Evolutionary conservation across 2,113 vertebrate species (phyloP).

Genomic region (Mustelus asterias): DNA sequence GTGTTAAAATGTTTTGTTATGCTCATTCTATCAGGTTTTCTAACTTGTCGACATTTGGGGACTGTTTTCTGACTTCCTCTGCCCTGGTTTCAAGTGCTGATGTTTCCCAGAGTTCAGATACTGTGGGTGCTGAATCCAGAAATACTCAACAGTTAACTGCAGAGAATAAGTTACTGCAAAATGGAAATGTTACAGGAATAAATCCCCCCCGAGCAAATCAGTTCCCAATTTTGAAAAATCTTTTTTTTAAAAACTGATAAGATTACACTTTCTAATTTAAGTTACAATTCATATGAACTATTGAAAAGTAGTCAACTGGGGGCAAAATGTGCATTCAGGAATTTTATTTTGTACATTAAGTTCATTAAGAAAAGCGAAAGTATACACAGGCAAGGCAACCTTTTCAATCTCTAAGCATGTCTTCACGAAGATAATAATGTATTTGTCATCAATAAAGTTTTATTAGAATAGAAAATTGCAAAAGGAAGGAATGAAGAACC

Average conservation of each 20-base stretch:
- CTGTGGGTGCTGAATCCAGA: not conserved
- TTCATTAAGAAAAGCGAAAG: not conserved
- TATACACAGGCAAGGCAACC: too few relatives aligned
- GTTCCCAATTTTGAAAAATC: not conserved
- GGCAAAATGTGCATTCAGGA: not conserved
- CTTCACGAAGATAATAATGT: not conserved
- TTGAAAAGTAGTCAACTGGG: not conserved
- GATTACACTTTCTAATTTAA: not conserved
- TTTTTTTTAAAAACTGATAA: too few relatives aligned
- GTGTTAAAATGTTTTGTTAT: not conserved
- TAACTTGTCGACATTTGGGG: not conserved
- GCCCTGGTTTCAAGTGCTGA: not conserved
- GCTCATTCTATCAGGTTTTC: not conserved
- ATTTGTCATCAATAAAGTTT: slow-evolving; percentile 11
- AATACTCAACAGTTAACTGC: not conserved
- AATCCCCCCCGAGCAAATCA: not conserved
- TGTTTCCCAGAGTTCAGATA: not conserved
- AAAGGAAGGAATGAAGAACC: slow-evolving; percentile 14
- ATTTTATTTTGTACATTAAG: not conserved
- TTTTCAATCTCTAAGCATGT: not conserved
- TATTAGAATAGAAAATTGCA: slow-evolving; percentile 7
- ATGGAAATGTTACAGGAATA: not conserved
- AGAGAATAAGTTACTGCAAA: not conserved
- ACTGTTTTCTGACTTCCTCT: too few relatives aligned
- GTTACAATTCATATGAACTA: not conserved